These are phyloP conservation scores for Trichopria drosophilae DNA, from an alignment of 2,888 invertebrate genomes.

Conservation along the genomic window DNA sequence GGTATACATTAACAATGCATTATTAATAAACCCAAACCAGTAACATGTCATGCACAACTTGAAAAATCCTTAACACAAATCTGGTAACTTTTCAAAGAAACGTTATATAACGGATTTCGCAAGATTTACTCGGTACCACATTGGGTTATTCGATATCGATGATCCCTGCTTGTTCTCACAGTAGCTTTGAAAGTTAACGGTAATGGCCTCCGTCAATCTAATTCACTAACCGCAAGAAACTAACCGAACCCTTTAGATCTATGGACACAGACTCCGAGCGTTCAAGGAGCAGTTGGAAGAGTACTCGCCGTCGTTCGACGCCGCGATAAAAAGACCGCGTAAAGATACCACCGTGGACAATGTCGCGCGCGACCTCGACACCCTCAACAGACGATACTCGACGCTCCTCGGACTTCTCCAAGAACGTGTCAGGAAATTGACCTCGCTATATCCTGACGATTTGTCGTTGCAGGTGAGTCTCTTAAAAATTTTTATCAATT, in stretches of 20 bases:
- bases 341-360: constrained; percentile 69
- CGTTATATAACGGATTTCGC: no score
- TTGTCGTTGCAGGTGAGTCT: constrained; percentile 74
- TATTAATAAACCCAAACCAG: no score
- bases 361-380: constrained; percentile 77
- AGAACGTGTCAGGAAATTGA: constrained; percentile 70
- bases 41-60: no score
- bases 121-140: constrained; percentile 38
- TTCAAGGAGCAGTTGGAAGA: constrained; percentile 85
- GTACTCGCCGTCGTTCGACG: constrained; percentile 79
- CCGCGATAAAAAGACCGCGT: constrained; percentile 57
- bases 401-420: constrained; percentile 71
- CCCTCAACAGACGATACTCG: constrained; percentile 78
- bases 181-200: constrained; percentile 46
- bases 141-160: constrained; percentile 39
- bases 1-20: no score
- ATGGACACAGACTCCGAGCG: constrained; percentile 81
- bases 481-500: no score
- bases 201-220: constrained; percentile 47
- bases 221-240: constrained; percentile 60
- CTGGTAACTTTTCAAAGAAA: no score
- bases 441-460: constrained; percentile 71
- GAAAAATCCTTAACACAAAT: no score
- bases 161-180: constrained; percentile 9
- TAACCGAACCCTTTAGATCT: constrained; percentile 75